A percentile compares a stretch with the other conserved stretches of the same genome.
These are phyloP conservation scores for Heterocephalus glaber DNA, from an alignment of 2,113 vertebrate genomes.

Conservation along the genomic window DNA sequence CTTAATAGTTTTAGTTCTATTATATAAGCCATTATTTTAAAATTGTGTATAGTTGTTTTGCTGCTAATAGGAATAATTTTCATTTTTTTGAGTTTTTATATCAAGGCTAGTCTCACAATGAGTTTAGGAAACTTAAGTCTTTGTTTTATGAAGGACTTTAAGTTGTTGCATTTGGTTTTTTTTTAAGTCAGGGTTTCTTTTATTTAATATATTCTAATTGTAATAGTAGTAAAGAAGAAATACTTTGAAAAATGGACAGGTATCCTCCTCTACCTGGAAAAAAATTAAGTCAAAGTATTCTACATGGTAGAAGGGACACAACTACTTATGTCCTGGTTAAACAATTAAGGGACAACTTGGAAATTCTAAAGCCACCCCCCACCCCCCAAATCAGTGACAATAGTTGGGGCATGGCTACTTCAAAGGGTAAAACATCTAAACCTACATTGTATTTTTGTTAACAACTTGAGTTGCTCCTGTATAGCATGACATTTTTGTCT, in stretches of 20 bases:
- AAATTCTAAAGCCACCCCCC: conserved; percentile 77
- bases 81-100: not conserved
- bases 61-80: not conserved
- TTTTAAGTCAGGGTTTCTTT: conserved; percentile 78
- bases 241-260: conserved; percentile 70
- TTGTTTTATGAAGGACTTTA: not conserved
- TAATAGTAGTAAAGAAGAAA: conserved; percentile 84
- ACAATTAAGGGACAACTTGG: conserved; percentile 71
- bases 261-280: conserved; percentile 83
- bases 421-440: conserved; percentile 65
- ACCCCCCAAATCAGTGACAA: conserved; percentile 71
- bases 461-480: conserved; percentile 80
- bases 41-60: not conserved
- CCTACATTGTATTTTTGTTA: conserved; percentile 73
- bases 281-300: conserved; percentile 84
- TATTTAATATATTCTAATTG: conserved; percentile 85
- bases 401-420: conserved; percentile 76
- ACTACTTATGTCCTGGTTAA: conserved; percentile 81
- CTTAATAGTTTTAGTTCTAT: not conserved
- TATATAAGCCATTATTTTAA: not conserved
- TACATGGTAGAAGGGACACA: conserved; percentile 88
- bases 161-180: not conserved
- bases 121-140: not conserved
- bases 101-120: not conserved
- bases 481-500: conserved; percentile 80